Base-by-base conservation (phyloP, 2,888 invertebrate species). In the Drosophila affinis region DNA sequence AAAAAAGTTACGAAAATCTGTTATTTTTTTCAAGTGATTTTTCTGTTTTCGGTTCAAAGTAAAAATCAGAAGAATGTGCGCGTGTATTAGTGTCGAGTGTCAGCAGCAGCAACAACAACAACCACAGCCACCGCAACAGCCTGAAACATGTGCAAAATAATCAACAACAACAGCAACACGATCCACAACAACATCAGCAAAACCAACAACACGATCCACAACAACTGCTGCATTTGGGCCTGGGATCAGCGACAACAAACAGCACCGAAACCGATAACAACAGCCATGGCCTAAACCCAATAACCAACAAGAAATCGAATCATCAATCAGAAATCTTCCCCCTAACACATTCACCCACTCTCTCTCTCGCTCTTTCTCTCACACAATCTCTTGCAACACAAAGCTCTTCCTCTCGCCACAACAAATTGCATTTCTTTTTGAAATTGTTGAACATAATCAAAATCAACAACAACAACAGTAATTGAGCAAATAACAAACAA, bases 81-180 rank as follows among this genome's bases (percentile, higher is more conserved):
- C 57, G 57, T 51, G 71, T 55, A 57, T 54, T 45, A 53, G 82
- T 79, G 82, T 56, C 65, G 67, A 81, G 86, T 86, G 86, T 70
- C 55, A 81, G 54, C 79, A 81, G 75, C 70, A 78, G 3, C 21
- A 21, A 21, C 21, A 78, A 52, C 57, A 73, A 12, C 52, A 49
- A 56, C 60, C 52, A 27, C 49, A 45, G 14, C 54, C 27, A 24
- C 44, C 55, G 45, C 64, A 51, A 59, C 59, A 63, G 24, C 47
- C 18, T 18, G 39, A 62, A 64, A 55, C 54, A 71, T 54, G 55
- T 55, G 55, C 62, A 17, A 61, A 54, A 53, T 48, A 62, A 52
- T 39, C 24, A 52, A 55, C 56, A 57, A 34, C 68, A 60, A 49
- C 60, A 45, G 27, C 64, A 10, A n/a, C 49, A 44, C 21, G 10